A percentile compares a stretch with the other conserved stretches of the same genome.
Evolutionary conservation across 2,113 vertebrate species (phyloP).

Genomic region (Psittacus erithacus): DNA sequence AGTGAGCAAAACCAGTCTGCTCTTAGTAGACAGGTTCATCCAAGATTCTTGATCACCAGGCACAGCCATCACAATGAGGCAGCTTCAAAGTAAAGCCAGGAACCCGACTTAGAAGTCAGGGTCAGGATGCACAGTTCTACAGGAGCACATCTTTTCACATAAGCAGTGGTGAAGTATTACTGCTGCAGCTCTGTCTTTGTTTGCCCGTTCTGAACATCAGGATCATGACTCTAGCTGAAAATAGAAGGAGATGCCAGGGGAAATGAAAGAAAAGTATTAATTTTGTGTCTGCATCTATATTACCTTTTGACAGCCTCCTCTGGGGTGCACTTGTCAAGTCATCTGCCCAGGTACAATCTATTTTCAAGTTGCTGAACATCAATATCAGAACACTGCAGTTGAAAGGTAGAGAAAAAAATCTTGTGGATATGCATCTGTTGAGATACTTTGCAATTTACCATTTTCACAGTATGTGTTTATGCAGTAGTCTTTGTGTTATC

Average conservation of each 20-base stretch:
- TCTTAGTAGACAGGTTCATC: background rate
- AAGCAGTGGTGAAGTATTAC: background rate
- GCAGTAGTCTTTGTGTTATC: background rate
- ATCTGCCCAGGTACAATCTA: background rate
- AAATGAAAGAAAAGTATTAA: background rate
- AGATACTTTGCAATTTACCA: background rate
- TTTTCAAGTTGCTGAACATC: background rate
- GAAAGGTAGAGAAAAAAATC: background rate
- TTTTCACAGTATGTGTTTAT: background rate
- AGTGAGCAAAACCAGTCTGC: background rate
- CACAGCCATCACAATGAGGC: fast-evolving
- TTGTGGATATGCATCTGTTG: background rate
- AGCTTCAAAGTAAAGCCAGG: background rate
- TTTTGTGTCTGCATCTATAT: background rate
- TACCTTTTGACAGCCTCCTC: background rate
- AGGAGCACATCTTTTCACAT: background rate
- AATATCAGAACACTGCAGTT: background rate
- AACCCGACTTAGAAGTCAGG: background rate
- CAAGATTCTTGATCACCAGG: background rate
- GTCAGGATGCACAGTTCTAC: background rate
- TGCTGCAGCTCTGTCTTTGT: background rate
- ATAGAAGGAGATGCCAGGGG: background rate
- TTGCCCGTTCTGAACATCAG: background rate
- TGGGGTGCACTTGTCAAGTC: background rate
- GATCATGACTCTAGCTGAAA: background rate